A percentile compares a stretch with the other conserved stretches of the same genome.
Conservation (phyloP, 2,113 vertebrate genomes). For the Elephantulus edwardii region DNA sequence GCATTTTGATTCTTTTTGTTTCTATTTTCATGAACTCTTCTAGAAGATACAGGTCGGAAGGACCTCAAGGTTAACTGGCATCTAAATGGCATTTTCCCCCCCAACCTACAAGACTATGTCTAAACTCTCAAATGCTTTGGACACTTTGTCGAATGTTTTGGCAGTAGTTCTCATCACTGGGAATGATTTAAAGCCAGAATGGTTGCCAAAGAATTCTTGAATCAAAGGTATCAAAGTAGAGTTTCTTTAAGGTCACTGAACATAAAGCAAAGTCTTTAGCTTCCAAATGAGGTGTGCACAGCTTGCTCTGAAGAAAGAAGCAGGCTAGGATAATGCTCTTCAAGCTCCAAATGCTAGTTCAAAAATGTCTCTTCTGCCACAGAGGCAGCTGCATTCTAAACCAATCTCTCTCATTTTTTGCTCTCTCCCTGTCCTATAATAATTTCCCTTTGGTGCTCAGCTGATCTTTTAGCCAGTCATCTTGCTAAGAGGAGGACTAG, state of each 20-base stretch:
- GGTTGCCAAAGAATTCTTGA: constrained; percentile 48
- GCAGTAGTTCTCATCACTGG: constrained; percentile 17
- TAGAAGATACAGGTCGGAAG: not conserved
- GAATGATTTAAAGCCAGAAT: constrained; percentile 43
- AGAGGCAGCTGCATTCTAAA: not conserved
- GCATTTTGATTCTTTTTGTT: constrained; percentile 55
- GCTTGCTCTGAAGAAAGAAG: not conserved
- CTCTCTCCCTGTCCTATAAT: not conserved
- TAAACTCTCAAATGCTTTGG: constrained; percentile 26
- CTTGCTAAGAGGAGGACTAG: not conserved
- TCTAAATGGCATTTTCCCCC: constrained; percentile 40
- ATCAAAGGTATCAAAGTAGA: constrained; percentile 30
- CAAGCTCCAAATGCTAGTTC: not conserved
- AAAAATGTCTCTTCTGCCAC: not conserved
- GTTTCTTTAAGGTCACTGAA: constrained; percentile 52
- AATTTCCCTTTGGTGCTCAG: not conserved
- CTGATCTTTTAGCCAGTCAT: not conserved
- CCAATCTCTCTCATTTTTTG: not conserved
- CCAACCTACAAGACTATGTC: constrained; percentile 21
- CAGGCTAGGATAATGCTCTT: not conserved
- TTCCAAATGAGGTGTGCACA: not conserved
- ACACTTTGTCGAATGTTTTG: constrained; percentile 38
- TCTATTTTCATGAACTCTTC: constrained; percentile 57
- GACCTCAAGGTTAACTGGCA: constrained; percentile 37
- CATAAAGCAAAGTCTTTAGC: not conserved